These are phyloP conservation scores for Smutsia temminckii DNA, from an alignment of 2,797 vertebrate genomes.

Conservation along the genomic window DNA sequence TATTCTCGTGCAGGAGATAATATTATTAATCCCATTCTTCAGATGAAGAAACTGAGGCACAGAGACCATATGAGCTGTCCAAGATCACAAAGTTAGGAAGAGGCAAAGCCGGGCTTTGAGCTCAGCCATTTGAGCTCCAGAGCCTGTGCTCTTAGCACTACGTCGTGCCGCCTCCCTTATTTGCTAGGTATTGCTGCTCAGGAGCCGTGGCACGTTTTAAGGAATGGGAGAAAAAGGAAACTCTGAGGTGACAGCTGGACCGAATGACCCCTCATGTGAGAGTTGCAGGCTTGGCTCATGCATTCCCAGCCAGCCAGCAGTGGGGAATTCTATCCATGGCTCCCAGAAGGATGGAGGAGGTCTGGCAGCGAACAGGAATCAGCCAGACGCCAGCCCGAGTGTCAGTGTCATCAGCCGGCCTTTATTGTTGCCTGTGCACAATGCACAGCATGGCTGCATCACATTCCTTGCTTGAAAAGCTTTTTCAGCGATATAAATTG, in stretches of 20 bases:
- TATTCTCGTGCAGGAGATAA: background rate
- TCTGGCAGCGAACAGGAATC: background rate
- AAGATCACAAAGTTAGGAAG: background rate
- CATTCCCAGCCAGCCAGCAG: background rate
- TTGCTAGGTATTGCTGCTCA: background rate
- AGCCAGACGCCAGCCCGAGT: background rate
- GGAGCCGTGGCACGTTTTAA: background rate
- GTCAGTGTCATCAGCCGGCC: rapidly evolving
- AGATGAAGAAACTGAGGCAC: background rate
- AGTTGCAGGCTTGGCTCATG: background rate
- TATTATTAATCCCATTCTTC: background rate
- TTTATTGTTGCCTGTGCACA: background rate
- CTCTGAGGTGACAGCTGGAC: background rate
- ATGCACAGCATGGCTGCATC: no score
- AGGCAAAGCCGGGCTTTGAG: background rate
- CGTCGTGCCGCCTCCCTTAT: no score
- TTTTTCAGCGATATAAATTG: background rate
- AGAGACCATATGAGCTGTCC: background rate
- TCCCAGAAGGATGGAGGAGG: background rate
- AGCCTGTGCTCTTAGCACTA: background rate
- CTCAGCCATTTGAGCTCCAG: background rate
- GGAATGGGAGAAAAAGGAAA: background rate
- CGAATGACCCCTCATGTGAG: background rate
- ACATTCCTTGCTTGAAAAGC: background rate
- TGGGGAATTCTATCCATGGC: background rate